phyloP scores from a whole-genome alignment of 1,140 invertebrate genomes.

The Drosophila ficusphila region DNA sequence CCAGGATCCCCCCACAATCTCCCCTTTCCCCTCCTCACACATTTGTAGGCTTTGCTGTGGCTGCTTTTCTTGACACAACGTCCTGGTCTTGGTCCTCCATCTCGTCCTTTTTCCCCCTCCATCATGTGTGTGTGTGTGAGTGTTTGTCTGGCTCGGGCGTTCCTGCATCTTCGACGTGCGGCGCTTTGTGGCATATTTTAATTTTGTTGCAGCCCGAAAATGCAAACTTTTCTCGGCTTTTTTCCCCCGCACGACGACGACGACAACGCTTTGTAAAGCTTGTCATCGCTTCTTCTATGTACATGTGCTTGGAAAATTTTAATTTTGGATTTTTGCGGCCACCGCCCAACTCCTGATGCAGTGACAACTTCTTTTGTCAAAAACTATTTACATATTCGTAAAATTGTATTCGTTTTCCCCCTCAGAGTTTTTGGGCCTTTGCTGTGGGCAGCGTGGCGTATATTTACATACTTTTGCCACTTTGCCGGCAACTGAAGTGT shows the following conservation, averaged over 20 bases:
- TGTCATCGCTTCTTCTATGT: conserved; percentile 42
- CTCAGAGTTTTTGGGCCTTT: conserved; percentile 11
- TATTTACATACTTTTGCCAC: conserved; percentile 41
- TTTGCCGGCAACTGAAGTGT: conserved; percentile 16
- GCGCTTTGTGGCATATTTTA: conserved; percentile 78
- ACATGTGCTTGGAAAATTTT: conserved; percentile 56
- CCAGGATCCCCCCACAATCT: background rate
- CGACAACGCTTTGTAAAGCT: conserved; percentile 18
- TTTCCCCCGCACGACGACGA: too few species aligned
- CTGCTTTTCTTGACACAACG: conserved; percentile 65
- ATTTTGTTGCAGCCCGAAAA: conserved; percentile 74
- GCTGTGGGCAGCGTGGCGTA: conserved; percentile 21
- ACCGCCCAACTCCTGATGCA: conserved; percentile 35
- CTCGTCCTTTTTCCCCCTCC: background rate
- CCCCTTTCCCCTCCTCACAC: background rate
- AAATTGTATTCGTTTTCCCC: conserved; percentile 64
- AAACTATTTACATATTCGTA: conserved; percentile 68
- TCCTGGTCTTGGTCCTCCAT: conserved; percentile 7
- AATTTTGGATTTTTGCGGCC: conserved; percentile 70
- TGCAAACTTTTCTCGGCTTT: conserved; percentile 58
- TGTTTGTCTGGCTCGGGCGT: too few species aligned
- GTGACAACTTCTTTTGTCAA: conserved; percentile 73
- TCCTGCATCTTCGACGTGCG: conserved; percentile 67
- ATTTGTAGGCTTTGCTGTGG: conserved; percentile 70
- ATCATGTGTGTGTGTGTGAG: conserved; percentile 11